These are phyloP conservation scores for Leucophenga maculata DNA, from an alignment of 2,888 invertebrate genomes.

Conservation along the genomic window DNA sequence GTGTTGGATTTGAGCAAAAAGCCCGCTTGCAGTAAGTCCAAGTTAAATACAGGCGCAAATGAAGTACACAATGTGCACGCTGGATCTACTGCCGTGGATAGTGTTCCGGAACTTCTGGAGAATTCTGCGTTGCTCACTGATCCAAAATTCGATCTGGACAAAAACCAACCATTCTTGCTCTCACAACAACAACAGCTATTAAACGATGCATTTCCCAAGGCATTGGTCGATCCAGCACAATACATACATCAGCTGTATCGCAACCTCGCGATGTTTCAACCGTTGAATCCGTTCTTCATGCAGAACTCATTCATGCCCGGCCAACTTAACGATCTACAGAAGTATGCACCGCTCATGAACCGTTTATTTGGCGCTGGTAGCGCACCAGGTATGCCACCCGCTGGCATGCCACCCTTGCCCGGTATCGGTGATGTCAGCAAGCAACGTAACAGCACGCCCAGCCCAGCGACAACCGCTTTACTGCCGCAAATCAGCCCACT, in stretches of 20 bases:
- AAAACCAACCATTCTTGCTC: slow-evolving; percentile 75
- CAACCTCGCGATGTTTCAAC: slow-evolving; percentile 74
- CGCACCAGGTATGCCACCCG: slow-evolving; percentile 18
- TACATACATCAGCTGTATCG: slow-evolving; percentile 78
- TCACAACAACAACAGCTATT: slow-evolving; percentile 80
- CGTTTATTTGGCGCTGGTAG: slow-evolving; percentile 55
- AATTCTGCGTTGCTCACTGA: slow-evolving; percentile 31
- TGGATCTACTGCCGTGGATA: slow-evolving; percentile 64
- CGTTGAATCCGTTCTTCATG: slow-evolving; percentile 77
- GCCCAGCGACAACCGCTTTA: slow-evolving; percentile 20
- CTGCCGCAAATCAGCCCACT: slow-evolving; percentile 47
- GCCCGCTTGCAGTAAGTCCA: slow-evolving; percentile 65
- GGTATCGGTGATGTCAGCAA: background rate
- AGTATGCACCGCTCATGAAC: slow-evolving; percentile 73
- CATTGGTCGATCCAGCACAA: slow-evolving; percentile 52
- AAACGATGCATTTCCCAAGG: slow-evolving; percentile 61
- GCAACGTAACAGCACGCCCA: slow-evolving; percentile 22
- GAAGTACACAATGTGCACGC: slow-evolving; percentile 15
- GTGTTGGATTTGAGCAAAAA: slow-evolving; percentile 89
- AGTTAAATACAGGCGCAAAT: slow-evolving; percentile 17
- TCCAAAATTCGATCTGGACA: slow-evolving; percentile 72
- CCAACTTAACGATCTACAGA: slow-evolving; percentile 76
- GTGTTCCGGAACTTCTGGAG: slow-evolving; percentile 5
- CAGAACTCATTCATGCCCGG: slow-evolving; percentile 49
- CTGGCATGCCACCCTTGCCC: background rate